Evolutionary conservation across 2,113 vertebrate species (phyloP).

Genomic region (Nothoprocta pentlandii): DNA sequence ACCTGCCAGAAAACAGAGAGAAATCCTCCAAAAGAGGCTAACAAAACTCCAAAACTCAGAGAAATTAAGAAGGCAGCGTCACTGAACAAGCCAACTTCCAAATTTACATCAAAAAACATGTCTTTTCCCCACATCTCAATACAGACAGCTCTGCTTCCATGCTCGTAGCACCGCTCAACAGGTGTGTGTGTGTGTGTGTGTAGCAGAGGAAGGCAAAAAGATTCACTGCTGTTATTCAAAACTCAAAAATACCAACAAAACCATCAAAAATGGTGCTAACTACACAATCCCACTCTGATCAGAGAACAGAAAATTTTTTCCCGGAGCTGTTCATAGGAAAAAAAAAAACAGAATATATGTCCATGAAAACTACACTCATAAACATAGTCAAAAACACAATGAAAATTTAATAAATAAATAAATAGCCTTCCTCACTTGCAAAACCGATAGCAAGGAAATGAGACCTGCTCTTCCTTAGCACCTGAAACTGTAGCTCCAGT

Average conservation of each 20-base stretch:
- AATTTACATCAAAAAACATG: neutral
- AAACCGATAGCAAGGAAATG: neutral
- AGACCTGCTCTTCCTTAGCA: neutral
- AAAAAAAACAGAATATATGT: neutral
- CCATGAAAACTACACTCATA: neutral
- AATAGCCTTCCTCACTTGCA: neutral
- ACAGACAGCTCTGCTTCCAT: neutral
- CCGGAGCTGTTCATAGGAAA: neutral
- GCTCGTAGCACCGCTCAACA: neutral
- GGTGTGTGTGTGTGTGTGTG: neutral
- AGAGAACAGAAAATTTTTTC: neutral
- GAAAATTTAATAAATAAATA: neutral
- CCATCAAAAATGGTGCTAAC: neutral
- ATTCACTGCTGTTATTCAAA: neutral
- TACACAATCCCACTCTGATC: neutral
- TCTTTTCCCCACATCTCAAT: neutral
- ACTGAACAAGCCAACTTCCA: neutral
- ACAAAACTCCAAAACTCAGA: neutral
- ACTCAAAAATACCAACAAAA: neutral
- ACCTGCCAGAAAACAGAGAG: neutral
- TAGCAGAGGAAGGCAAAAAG: neutral
- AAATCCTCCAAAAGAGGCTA: neutral
- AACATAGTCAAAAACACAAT: neutral
- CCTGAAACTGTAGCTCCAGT: fast-evolving
- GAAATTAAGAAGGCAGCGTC: neutral